Percentiles rank a stretch among this genome's conserved stretches.
Evolutionary conservation across 2,888 invertebrate species (phyloP).

Genomic region (Pyralis farinalis): DNA sequence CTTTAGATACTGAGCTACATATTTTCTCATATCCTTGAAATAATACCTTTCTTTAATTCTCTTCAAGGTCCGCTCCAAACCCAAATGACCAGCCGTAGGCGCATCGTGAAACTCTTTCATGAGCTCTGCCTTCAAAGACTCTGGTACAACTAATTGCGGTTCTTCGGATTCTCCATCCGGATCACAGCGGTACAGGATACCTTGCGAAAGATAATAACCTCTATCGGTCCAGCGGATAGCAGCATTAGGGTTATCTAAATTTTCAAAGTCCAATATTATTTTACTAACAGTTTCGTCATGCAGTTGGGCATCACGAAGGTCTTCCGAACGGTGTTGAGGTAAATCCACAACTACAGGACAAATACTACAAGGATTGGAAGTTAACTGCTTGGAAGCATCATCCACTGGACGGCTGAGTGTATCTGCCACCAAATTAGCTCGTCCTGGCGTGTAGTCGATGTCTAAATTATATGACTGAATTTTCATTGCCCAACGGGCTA

Average conservation of each 20-base stretch:
- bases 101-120: slow-evolving; percentile 2
- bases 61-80: slow-evolving; percentile 12
- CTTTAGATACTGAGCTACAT: slow-evolving; percentile 24
- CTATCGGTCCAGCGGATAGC: background rate
- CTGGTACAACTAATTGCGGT: background rate
- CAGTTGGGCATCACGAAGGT: background rate
- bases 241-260: background rate
- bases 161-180: slow-evolving; percentile 8
- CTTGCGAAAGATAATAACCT: slow-evolving; percentile 3
- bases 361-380: slow-evolving; percentile 3
- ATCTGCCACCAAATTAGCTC: slow-evolving; percentile 19
- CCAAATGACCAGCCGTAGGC: slow-evolving; percentile 4
- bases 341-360: slow-evolving; percentile 8
- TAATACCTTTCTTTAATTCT: slow-evolving; percentile 17
- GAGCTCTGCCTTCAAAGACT: background rate
- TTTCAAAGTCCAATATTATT: slow-evolving; percentile 12
- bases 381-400: background rate
- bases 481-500: slow-evolving; percentile 17
- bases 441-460: slow-evolving; percentile 16
- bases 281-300: slow-evolving; percentile 1
- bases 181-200: slow-evolving; percentile 2
- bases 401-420: slow-evolving; percentile 14
- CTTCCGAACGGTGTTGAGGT: slow-evolving; percentile 3
- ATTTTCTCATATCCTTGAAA: slow-evolving; percentile 22
- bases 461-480: slow-evolving; percentile 16